Base-by-base conservation (phyloP, 2,888 invertebrate genomes). In the Dryocosmus kuriphilus region DNA sequence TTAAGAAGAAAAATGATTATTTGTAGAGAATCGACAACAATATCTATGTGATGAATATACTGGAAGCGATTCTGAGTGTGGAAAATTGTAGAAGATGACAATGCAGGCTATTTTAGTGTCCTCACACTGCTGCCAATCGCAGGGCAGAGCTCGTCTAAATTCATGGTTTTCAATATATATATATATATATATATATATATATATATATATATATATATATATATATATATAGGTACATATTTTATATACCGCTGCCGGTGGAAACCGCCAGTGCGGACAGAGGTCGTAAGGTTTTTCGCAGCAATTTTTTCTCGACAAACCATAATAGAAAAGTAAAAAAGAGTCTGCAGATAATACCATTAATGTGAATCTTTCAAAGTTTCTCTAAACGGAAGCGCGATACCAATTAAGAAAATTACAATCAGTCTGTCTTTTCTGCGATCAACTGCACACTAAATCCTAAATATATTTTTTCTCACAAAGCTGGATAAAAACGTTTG, bases 11-110 rank as follows among this genome's bases (percentile, higher is more conserved):
- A 57, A 24, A 24, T 57, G 24, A 57, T 57, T 7, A 24, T 57
- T 57, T 24, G 1, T 24, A 24, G 11, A 55, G n/a, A 55, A 57
- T 14, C 24, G 22, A 24, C 14, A 57, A 57, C 57, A 57, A 57
- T 57, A 57, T 57, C 57, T 22, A 24, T 57, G 57, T 57, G 57
- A 57, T 57, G 24, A 57, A 57, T 57, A 57, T 57, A 24, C 57
- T 57, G 22, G 24, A 57, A 57, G 24, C 22, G 9, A 24, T 35
- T 38, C 65, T 38, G 35, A 65, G 65, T 62, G 61, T 65, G 63
- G 38, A 65, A 65, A 65, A 16, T 65, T 65, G 38, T 65, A 24
- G 24, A 65, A 65, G 38, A 41, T 65, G 65, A 65, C 65, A 65
- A 65, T 65, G 65, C 65, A 19, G 27, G 32, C 65, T 65, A 65